Evolutionary conservation across 2,113 vertebrate genomes (phyloP).

Genomic region (Potamarius usumacintae): DNA sequence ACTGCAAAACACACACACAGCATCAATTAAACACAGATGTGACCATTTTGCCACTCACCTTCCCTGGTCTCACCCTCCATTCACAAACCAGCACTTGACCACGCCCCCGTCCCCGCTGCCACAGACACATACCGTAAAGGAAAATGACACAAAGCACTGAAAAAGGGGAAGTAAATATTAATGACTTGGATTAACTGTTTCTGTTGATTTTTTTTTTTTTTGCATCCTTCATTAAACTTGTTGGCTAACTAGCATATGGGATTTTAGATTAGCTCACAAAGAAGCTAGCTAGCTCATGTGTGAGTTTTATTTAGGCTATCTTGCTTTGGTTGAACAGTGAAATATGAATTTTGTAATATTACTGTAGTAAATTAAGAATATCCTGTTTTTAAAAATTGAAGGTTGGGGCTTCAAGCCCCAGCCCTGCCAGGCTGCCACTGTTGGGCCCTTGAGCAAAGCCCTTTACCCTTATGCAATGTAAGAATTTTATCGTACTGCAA

Average conservation of each 20-base stretch:
- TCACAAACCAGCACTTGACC: no score
- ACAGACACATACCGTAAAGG: not conserved
- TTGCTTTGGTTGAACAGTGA: not conserved
- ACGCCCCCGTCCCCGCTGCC: no score
- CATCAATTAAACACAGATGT: no score
- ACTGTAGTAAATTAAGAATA: not conserved
- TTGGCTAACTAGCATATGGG: not conserved
- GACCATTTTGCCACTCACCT: no score
- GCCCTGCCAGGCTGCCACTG: not conserved
- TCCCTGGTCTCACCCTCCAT: no score
- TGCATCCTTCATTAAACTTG: not conserved
- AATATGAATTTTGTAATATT: not conserved
- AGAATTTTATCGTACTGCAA: not conserved
- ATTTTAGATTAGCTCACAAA: not conserved
- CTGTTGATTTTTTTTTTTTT: not conserved
- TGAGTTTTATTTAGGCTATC: not conserved
- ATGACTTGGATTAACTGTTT: not conserved
- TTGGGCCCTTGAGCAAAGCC: not conserved
- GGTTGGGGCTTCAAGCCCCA: not conserved
- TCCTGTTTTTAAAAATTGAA: not conserved
- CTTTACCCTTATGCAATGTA: not conserved
- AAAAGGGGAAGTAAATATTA: not conserved
- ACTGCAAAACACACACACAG: no score
- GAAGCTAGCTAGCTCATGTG: not conserved
- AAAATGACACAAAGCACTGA: not conserved